phyloP scores from a whole-genome alignment of 2,888 invertebrate species.

The Netelia fuscicornis region DNA sequence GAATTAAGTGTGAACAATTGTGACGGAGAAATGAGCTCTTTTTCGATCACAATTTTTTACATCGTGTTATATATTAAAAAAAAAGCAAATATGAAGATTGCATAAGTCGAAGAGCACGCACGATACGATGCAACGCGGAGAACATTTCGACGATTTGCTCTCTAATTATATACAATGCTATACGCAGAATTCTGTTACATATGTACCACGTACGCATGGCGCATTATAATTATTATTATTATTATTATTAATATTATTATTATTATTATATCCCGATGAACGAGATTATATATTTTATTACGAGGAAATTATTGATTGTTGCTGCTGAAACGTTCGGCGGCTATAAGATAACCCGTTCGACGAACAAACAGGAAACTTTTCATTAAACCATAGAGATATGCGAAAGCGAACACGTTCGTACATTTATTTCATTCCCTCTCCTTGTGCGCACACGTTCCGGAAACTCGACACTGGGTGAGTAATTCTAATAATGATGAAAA shows the following conservation, averaged over 20 bases:
- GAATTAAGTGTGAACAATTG: slow-evolving; percentile 18
- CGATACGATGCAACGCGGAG: slow-evolving; percentile 22
- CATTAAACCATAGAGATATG: slow-evolving; percentile 56
- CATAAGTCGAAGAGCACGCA: background rate
- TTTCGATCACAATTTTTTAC: slow-evolving; percentile 52
- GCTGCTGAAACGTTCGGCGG: slow-evolving; percentile 39
- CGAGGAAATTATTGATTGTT: slow-evolving; percentile 59
- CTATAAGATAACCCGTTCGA: slow-evolving; percentile 36
- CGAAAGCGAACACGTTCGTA: slow-evolving; percentile 5
- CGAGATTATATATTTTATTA: slow-evolving; percentile 62
- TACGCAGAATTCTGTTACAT: slow-evolving; percentile 47
- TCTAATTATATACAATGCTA: slow-evolving; percentile 26
- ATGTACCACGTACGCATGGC: slow-evolving; percentile 41
- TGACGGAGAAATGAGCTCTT: slow-evolving; percentile 62
- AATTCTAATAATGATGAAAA: no score
- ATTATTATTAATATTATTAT: slow-evolving; percentile 50
- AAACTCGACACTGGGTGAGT: no score
- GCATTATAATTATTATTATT: slow-evolving; percentile 28
- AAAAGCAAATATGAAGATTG: background rate
- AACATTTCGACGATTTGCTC: slow-evolving; percentile 22
- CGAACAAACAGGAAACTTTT: slow-evolving; percentile 30
- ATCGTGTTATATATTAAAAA: background rate
- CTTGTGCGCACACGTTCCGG: background rate
- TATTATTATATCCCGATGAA: slow-evolving; percentile 37
- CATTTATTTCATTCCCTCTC: slow-evolving; percentile 11